Percentiles rank a stretch among this genome's conserved stretches.
Evolutionary conservation across 35 echinoderm and acorn worm species (phyloP).

Genomic region (Heliocidaris tuberculata): DNA sequence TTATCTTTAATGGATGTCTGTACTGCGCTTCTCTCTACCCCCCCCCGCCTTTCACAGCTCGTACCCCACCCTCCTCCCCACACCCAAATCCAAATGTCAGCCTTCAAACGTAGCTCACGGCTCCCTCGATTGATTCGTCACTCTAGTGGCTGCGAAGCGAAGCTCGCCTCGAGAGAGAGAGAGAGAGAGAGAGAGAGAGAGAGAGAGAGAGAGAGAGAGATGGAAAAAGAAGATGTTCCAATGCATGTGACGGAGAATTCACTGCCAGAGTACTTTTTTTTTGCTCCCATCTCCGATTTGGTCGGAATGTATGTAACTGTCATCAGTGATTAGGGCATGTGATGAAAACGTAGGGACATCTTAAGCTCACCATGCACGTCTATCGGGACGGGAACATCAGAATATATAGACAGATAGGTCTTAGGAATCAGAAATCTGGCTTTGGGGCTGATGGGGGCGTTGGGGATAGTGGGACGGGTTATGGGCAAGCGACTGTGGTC

Average conservation of each 20-base stretch:
- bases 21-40: not conserved
- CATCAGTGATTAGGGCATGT: not conserved
- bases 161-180: not conserved
- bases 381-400: too few species aligned
- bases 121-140: not conserved
- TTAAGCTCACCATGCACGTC: not conserved
- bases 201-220: too few species aligned
- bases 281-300: not conserved
- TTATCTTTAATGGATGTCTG: not conserved
- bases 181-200: too few species aligned
- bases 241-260: not conserved
- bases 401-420: too few species aligned
- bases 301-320: not conserved
- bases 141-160: not conserved
- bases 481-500: too few species aligned
- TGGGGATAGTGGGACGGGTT: too few species aligned
- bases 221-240: not conserved
- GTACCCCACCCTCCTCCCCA: not conserved
- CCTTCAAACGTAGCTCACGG: not conserved
- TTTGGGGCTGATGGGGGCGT: too few species aligned
- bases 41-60: not conserved
- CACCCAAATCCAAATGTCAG: not conserved
- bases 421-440: too few species aligned
- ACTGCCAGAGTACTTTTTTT: not conserved
- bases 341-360: not conserved